Evolutionary conservation across 2,888 invertebrate genomes (phyloP).

Genomic region (Ormia ochracea): DNA sequence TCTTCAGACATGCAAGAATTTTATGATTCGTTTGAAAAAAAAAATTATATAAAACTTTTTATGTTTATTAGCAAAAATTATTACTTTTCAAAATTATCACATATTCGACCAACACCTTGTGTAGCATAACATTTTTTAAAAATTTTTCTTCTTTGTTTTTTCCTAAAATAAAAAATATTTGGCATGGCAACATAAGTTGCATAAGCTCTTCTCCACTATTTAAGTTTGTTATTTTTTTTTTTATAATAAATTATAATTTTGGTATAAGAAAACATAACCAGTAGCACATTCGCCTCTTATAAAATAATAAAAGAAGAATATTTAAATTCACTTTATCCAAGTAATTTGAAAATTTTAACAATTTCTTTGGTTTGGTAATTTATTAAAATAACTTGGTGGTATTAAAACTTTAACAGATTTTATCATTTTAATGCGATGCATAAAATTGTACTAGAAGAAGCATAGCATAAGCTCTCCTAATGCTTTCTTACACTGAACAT

Average conservation of each 20-base stretch:
- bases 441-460: not conserved
- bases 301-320: slow-evolving; percentile 3
- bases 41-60: too few relatives aligned
- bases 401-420: not conserved
- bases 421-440: slow-evolving; percentile 24
- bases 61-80: too few relatives aligned
- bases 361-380: slow-evolving; percentile 18
- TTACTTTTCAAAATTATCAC: too few relatives aligned
- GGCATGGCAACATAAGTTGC: slow-evolving; percentile 35
- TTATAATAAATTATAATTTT: slow-evolving; percentile 31
- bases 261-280: slow-evolving; percentile 32
- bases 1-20: too few relatives aligned
- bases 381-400: slow-evolving; percentile 14
- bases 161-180: slow-evolving; percentile 25
- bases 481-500: not conserved
- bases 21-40: too few relatives aligned
- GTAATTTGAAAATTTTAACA: slow-evolving; percentile 35
- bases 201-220: not conserved
- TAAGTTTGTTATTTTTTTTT: not conserved
- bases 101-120: not conserved
- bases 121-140: slow-evolving; percentile 3
- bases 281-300: not conserved
- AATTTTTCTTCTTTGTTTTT: slow-evolving; percentile 34
- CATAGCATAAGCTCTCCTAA: not conserved
- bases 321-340: slow-evolving; percentile 44